phyloP scores from a whole-genome alignment of 2,113 vertebrate species.

The Oryzias woworae region DNA sequence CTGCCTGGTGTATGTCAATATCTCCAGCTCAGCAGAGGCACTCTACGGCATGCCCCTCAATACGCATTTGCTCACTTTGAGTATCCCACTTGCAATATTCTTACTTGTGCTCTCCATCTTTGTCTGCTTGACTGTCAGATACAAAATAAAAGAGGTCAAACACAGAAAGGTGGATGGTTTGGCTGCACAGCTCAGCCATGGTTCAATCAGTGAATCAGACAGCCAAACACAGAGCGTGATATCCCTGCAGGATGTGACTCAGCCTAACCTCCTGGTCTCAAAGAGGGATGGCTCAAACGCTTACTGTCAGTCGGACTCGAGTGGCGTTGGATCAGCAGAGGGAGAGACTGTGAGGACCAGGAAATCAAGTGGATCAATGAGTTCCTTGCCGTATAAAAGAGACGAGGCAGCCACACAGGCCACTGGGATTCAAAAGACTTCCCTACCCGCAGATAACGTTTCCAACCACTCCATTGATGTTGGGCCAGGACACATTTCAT shows the following conservation, averaged over 20 bases:
- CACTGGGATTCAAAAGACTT: slow-evolving; percentile 74
- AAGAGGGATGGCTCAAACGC: slow-evolving; percentile 61
- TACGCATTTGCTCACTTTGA: slow-evolving; percentile 77
- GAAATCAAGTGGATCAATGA: slow-evolving; percentile 90
- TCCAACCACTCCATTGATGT: slow-evolving; percentile 80
- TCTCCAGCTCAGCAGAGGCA: slow-evolving; percentile 76
- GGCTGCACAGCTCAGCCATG: slow-evolving; percentile 45
- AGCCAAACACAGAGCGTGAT: slow-evolving; percentile 31
- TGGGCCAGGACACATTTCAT: slow-evolving; percentile 35
- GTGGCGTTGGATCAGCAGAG: slow-evolving; percentile 84
- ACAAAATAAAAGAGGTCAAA: slow-evolving; percentile 71
- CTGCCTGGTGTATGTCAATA: slow-evolving; percentile 84
- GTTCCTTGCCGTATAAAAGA: slow-evolving; percentile 72
- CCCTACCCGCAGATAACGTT: slow-evolving; percentile 78
- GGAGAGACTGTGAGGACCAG: slow-evolving; percentile 87
- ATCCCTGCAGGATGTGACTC: slow-evolving; percentile 64
- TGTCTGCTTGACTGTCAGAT: slow-evolving; percentile 76
- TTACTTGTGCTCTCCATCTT: slow-evolving; percentile 78
- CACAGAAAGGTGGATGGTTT: slow-evolving; percentile 67
- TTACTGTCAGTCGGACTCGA: slow-evolving; percentile 79
- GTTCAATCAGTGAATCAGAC: slow-evolving; percentile 37
- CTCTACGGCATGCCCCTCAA: slow-evolving; percentile 49
- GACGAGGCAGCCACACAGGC: slow-evolving; percentile 39
- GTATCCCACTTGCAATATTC: slow-evolving; percentile 74
- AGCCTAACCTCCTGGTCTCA: slow-evolving; percentile 69